phyloP scores from a whole-genome alignment of 2,888 invertebrate species.

The Drosophila melanosoma region DNA sequence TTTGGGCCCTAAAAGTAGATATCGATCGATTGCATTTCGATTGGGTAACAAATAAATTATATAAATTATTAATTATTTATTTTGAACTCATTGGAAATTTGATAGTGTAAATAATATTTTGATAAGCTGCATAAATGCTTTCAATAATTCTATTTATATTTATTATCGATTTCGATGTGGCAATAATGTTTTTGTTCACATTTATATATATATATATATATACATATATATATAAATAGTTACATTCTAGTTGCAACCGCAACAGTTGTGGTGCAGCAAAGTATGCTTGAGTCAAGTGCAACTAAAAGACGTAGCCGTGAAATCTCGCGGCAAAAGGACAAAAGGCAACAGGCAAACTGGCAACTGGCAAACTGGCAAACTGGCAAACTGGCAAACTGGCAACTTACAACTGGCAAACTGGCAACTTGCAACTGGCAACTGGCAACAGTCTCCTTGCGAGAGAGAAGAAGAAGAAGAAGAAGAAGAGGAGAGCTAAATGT shows the following conservation, averaged over 20 bases:
- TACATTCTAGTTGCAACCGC: constrained; percentile 54
- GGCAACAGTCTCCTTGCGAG: constrained; percentile 9
- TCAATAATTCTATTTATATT: not conserved
- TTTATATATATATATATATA: not conserved
- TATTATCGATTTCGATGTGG: constrained; percentile 19
- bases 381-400: constrained; percentile 15
- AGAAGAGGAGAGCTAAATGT: not conserved
- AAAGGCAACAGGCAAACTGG: constrained; percentile 3
- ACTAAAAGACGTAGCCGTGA: constrained; percentile 31
- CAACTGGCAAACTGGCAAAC: constrained; percentile 8
- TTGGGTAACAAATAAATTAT: not conserved
- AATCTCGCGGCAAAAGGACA: not conserved
- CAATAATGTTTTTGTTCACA: constrained; percentile 11
- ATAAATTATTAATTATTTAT: not conserved
- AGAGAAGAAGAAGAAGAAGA: not conserved
- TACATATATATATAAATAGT: not conserved
- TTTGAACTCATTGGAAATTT: not conserved
- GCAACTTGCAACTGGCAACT: constrained; percentile 13
- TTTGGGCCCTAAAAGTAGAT: not conserved
- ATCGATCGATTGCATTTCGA: not conserved
- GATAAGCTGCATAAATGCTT: not conserved
- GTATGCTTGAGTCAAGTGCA: constrained; percentile 74
- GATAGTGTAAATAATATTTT: not conserved
- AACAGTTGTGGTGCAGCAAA: constrained; percentile 72
- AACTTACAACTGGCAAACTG: constrained; percentile 3